Evolutionary conservation across 2,888 invertebrate species (phyloP).

Genomic region (Esperia sulphurella): DNA sequence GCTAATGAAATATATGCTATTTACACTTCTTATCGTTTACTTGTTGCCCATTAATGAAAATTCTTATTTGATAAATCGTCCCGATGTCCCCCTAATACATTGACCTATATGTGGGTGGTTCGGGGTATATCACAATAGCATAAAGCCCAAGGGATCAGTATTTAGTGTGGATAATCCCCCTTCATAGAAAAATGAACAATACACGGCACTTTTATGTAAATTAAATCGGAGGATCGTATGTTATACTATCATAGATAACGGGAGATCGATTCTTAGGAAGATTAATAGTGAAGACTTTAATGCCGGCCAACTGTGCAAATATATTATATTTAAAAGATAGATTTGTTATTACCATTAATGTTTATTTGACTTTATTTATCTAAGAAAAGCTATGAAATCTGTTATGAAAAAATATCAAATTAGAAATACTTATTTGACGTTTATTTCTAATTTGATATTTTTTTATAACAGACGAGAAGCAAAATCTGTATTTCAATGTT

Average conservation of each 20-base stretch:
- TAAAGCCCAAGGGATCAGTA: conserved; percentile 62
- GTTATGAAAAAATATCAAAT: no score
- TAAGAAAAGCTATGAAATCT: no score
- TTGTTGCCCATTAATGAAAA: neutral
- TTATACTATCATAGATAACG: conserved; percentile 39
- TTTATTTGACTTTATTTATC: no score
- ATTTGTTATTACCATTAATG: neutral
- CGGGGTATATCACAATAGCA: conserved; percentile 44
- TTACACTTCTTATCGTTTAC: neutral
- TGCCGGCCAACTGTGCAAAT: conserved; percentile 42
- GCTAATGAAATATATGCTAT: no score
- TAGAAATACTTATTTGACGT: no score
- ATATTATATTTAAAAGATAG: neutral
- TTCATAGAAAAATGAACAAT: conserved; percentile 72
- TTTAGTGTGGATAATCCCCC: conserved; percentile 68
- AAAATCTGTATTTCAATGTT: no score
- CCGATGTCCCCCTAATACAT: conserved; percentile 26
- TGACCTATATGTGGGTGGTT: conserved; percentile 37
- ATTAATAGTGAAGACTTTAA: conserved; percentile 40
- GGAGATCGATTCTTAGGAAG: conserved; percentile 45
- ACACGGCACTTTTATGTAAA: conserved; percentile 68
- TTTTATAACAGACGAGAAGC: no score
- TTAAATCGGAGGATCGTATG: conserved; percentile 63
- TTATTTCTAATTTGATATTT: no score
- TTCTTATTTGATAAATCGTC: conserved; percentile 26